Percentiles rank a stretch among this genome's conserved stretches.
Conservation (phyloP, 2,888 invertebrate genomes). For the Odontocerum albicorne region DNA sequence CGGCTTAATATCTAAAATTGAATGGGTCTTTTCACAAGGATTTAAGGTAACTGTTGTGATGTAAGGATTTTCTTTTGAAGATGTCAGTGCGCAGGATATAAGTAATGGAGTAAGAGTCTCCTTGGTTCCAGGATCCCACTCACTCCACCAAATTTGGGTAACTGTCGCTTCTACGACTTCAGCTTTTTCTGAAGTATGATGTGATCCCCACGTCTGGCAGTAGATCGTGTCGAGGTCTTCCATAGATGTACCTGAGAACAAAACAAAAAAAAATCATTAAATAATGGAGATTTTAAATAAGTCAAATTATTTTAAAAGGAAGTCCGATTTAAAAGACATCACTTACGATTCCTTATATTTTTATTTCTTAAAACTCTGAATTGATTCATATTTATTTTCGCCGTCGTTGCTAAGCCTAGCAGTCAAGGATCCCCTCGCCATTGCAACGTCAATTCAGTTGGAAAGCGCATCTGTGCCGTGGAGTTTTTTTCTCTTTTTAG, state of each 20-base stretch:
- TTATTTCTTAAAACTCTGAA: too few relatives aligned
- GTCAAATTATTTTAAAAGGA: too few relatives aligned
- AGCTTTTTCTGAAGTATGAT: conserved; percentile 47
- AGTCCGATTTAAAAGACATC: too few relatives aligned
- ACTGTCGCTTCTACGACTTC: conserved; percentile 60
- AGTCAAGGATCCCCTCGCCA: too few relatives aligned
- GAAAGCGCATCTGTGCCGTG: too few relatives aligned
- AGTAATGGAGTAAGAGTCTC: conserved; percentile 60
- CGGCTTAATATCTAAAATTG: conserved; percentile 46
- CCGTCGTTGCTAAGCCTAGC: too few relatives aligned
- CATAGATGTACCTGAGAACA: conserved; percentile 39
- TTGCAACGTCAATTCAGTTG: too few relatives aligned
- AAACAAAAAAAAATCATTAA: too few relatives aligned
- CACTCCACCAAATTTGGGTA: conserved; percentile 64
- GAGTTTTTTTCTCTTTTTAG: too few relatives aligned
- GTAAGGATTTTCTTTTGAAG: conserved; percentile 46
- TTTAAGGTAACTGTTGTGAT: conserved; percentile 54
- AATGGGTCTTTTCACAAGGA: conserved; percentile 54
- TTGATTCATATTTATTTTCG: too few relatives aligned
- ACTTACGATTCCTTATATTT: too few relatives aligned
- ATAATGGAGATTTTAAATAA: too few relatives aligned
- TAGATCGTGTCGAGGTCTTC: conserved; percentile 44
- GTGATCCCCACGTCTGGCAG: conserved; percentile 56
- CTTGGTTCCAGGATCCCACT: conserved; percentile 57
- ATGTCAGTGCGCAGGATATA: conserved; percentile 64